Conservation (phyloP, 2,797 vertebrate species). For the Notamacropus eugenii region DNA sequence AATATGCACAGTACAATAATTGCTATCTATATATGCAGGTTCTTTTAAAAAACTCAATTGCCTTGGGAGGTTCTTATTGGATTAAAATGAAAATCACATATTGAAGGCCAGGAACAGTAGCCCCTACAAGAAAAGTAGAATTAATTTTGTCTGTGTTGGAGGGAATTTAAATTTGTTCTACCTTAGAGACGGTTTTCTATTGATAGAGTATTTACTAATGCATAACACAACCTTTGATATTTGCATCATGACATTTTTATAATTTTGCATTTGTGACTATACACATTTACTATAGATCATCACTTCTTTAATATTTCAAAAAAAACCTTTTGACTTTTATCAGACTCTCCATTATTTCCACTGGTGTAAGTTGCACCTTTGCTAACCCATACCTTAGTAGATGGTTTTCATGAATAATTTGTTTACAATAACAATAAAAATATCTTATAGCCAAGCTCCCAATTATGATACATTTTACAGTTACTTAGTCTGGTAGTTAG, state of each 20-base stretch:
- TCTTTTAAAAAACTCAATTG: neutral
- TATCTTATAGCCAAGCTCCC: neutral
- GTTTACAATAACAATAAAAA: neutral
- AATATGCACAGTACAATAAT: neutral
- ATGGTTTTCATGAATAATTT: neutral
- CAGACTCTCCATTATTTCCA: neutral
- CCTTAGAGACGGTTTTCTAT: neutral
- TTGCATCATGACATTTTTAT: neutral
- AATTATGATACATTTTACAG: neutral
- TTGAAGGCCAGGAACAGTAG: neutral
- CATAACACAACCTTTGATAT: neutral
- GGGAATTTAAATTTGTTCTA: neutral
- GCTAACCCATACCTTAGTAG: neutral
- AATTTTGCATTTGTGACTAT: neutral
- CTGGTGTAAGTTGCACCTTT: neutral
- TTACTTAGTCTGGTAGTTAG: neutral
- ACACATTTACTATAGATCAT: neutral
- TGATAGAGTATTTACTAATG: neutral
- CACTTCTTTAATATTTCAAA: neutral
- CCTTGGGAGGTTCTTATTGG: neutral
- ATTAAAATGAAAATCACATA: neutral
- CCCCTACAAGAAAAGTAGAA: neutral
- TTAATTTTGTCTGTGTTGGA: neutral
- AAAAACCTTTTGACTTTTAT: neutral
- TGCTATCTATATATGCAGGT: conserved; percentile 22